These are phyloP conservation scores for Progne subis DNA, from an alignment of 2,113 vertebrate genomes.

Conservation along the genomic window DNA sequence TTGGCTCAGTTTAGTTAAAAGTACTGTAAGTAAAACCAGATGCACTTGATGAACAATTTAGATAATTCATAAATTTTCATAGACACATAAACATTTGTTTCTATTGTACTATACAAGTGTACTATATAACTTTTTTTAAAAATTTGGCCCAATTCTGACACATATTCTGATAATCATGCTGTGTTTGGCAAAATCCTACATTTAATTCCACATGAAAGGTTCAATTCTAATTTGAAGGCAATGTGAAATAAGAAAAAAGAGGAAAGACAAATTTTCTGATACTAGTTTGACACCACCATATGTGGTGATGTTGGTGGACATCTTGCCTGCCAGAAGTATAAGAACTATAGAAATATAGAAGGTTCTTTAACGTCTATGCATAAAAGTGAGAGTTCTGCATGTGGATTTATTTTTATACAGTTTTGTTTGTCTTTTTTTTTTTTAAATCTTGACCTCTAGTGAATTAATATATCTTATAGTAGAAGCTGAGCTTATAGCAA, in stretches of 20 bases:
- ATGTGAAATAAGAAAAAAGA: neutral
- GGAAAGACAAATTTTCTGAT: neutral
- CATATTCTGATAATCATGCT: neutral
- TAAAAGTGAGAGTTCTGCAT: neutral
- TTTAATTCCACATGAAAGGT: neutral
- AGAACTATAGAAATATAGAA: neutral
- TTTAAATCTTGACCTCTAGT: neutral
- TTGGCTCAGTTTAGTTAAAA: neutral
- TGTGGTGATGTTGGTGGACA: neutral
- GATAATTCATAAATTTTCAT: neutral
- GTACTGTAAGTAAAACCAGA: neutral
- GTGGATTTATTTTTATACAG: neutral
- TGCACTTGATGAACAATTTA: neutral
- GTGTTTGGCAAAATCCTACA: neutral
- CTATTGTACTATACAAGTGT: neutral
- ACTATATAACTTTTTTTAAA: neutral
- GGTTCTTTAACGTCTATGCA: neutral
- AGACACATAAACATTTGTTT: neutral
- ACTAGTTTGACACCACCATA: neutral
- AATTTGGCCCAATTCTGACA: neutral
- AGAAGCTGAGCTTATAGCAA: neutral
- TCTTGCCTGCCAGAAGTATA: neutral
- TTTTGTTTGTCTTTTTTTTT: neutral
- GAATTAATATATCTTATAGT: neutral
- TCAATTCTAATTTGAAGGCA: neutral